Conservation (phyloP, 37 sponge, comb jelly and placozoan species). For the Bolinopsis microptera region DNA sequence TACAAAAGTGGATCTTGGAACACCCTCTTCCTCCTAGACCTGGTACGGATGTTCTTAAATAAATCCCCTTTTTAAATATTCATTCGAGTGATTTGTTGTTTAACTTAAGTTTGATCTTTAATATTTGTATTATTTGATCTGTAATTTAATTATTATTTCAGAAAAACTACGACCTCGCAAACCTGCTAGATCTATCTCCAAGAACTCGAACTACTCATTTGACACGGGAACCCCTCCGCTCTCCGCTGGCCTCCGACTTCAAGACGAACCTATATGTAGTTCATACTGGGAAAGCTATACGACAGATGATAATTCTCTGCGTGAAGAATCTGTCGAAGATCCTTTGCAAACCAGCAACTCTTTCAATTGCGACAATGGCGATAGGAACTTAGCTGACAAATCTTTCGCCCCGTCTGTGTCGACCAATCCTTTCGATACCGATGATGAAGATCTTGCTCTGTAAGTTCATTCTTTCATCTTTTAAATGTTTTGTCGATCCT, state of each 20-base stretch:
- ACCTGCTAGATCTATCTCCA: slow-evolving; percentile 1
- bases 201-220: neutral
- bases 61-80: too few relatives aligned
- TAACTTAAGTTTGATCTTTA: too few relatives aligned
- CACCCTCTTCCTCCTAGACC: slow-evolving; percentile 2
- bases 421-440: neutral
- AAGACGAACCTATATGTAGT: slow-evolving; percentile 3
- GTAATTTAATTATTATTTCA: too few relatives aligned
- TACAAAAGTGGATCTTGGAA: neutral
- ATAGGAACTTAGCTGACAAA: neutral
- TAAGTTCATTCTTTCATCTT: too few relatives aligned
- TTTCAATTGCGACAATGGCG: neutral
- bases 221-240: neutral
- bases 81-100: neutral
- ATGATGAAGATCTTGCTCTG: neutral
- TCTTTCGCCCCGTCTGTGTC: neutral
- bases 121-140: too few relatives aligned
- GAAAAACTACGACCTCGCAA: neutral
- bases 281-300: slow-evolving; percentile 1
- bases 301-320: neutral
- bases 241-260: neutral
- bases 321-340: neutral
- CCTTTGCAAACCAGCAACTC: neutral
- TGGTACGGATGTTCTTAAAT: neutral
- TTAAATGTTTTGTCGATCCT: too few relatives aligned